Evolutionary conservation across 2,888 invertebrate genomes (phyloP).

Genomic region (Isoperla grammatica): DNA sequence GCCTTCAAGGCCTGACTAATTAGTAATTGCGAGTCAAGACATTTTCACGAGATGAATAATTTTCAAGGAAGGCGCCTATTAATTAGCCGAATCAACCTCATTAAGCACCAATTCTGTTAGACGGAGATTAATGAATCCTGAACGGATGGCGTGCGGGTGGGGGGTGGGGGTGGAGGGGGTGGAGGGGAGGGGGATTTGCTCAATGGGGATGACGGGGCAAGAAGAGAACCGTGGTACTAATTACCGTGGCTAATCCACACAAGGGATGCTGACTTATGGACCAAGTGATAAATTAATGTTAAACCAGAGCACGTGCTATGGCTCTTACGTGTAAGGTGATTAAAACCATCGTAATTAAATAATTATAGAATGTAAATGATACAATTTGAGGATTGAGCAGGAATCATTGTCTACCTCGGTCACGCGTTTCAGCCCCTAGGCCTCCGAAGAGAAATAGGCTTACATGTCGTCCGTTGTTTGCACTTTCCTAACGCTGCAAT

Average conservation of each 20-base stretch:
- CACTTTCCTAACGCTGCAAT: conserved; percentile 16
- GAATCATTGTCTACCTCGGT: conserved; percentile 4
- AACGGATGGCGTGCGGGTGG: no score
- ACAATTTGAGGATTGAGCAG: neutral
- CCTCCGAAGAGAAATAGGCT: no score
- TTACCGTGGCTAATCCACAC: conserved; percentile 14
- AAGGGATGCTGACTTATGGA: conserved; percentile 6
- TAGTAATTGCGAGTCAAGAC: no score
- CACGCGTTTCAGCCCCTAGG: neutral
- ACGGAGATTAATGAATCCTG: conserved; percentile 17
- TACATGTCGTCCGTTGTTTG: conserved; percentile 8
- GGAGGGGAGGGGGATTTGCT: neutral
- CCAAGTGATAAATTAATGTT: conserved; percentile 15
- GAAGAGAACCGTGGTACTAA: conserved; percentile 14
- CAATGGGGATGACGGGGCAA: conserved; percentile 13
- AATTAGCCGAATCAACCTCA: conserved; percentile 24
- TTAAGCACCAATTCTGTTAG: conserved; percentile 25
- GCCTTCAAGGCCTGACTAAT: no score
- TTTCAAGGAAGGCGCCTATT: conserved; percentile 20
- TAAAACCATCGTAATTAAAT: neutral
- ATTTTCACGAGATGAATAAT: conserved; percentile 14
- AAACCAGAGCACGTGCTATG: no score
- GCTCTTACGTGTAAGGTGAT: neutral
- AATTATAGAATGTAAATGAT: conserved; percentile 16
- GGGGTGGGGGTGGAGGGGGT: neutral